Conservation (phyloP, 2,113 vertebrate genomes). For the Mesoclemmys tuberculata region DNA sequence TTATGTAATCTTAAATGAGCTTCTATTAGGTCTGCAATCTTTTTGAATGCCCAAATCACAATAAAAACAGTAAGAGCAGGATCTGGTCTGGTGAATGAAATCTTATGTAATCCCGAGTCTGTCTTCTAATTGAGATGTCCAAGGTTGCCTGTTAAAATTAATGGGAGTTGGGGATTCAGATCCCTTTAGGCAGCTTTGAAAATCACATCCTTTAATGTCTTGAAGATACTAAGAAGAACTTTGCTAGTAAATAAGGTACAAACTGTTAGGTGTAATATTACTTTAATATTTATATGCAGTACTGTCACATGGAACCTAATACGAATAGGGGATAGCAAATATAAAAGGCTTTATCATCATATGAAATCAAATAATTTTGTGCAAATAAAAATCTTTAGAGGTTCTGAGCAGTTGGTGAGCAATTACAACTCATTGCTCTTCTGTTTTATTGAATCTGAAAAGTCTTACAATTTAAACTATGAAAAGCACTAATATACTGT, state of each 20-base stretch:
- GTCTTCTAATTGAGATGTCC: background rate
- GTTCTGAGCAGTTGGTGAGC: background rate
- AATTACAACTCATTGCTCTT: background rate
- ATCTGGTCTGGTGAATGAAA: background rate
- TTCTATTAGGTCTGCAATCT: rapidly evolving
- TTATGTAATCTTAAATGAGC: background rate
- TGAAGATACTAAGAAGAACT: background rate
- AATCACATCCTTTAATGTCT: background rate
- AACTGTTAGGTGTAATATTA: background rate
- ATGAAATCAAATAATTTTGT: background rate
- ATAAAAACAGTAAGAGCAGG: background rate
- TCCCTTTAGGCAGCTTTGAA: background rate
- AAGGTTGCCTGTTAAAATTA: background rate
- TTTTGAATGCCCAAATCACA: background rate
- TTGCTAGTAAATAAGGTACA: background rate
- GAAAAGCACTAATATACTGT: background rate
- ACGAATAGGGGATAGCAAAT: rapidly evolving
- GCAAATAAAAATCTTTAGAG: background rate
- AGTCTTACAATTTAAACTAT: background rate
- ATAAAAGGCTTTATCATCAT: background rate
- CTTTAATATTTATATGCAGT: background rate
- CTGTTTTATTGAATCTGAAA: conserved; percentile 21
- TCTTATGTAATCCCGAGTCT: background rate
- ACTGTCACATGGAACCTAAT: background rate
- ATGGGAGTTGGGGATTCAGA: background rate